Evolutionary conservation across 35 echinoderm and acorn worm species (phyloP), one percentile per base, ranked within the genome.

Genomic region (Chiridota heheva): DNA sequence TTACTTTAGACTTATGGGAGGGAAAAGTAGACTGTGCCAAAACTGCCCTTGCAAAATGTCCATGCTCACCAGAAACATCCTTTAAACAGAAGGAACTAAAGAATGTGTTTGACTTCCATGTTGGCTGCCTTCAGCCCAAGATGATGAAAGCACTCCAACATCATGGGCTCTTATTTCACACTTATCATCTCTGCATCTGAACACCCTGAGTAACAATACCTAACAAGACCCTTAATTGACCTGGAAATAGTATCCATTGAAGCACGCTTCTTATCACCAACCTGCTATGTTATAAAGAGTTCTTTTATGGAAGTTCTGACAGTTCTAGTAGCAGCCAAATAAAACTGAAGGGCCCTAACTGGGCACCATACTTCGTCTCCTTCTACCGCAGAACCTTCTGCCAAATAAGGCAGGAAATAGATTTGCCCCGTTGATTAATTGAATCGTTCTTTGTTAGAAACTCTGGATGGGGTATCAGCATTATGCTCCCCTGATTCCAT

Each of bases 331-430:
- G 20, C 58, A 28, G 58, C 58, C 17, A 60, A 22, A 31, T 60
- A 60, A 31, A 60, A 60, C 58, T 60, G 58, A 60, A 60, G 58
- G 58, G 58, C 58, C 58, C 58, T 60, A 60, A 24, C 26, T 60
- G 58, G 58, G 58, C 58, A 60, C 15, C 58, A 60, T 60, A 31
- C 58, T 22, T 5, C 20, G 33, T 60, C 58, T 60, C 17, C 58
- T 22, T 28, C 58, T 60, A 28, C 6, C 26, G 58, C 26, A 1
- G 58, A 60, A 2, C 26, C 58, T 31, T 60, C 24, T 28, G 26
- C 17, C 33, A 60, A 28, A 31, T 15, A 60, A 4, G 58, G 58
- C 1, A 60, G 13, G 33, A 60, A 60, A 60, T 60, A 60, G 58
- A 24, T 7, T 60, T 15, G 33, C 58, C 33, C 58, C 26, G 26